Base-by-base conservation (phyloP, 2,888 invertebrate genomes). In the Limenitis camilla region DNA sequence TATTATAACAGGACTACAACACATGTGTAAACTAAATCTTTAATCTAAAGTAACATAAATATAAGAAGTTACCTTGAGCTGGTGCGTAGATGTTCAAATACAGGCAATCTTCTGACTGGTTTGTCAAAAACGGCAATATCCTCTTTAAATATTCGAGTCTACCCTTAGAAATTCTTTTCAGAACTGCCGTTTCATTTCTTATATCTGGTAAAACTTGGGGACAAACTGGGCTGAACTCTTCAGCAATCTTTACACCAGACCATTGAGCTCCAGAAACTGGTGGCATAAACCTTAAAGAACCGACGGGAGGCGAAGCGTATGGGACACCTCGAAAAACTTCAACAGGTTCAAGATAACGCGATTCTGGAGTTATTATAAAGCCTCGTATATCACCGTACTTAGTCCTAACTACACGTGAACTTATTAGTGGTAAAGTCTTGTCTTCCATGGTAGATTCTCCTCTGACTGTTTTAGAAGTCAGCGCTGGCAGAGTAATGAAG, bases 1-100 rank as follows among this genome's bases (percentile, higher is more conserved):
- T 19, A 19, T 19, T 19, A 2, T 19, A 19, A 19, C 19, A 19
- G 19, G 19, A 19, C n/a, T n/a, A 19, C 19, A 2, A 2, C 19
- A 19, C 19, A 3, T 19, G 19, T 19, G n/a, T n/a, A n/a, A 11
- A 8, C 5, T n/a, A n/a, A n/a, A 5, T 11, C 29, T 6, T 1
- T 4, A n/a, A n/a, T 8, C 9, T 19, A 28, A 48, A 6, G 28
- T 38, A 11, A 19, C 19, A 33, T 5, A 48, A 43, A 38, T 31
- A 45, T 39, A 45, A 50, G 27, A 61, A 74, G 89, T 90, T 89
- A 97, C 97, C 96, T 93, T 95, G 94, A 67, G 94, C 94, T 49
- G 98, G 98, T 29, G 96, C 96, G 88, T 97, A 99, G 72, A 99
- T 94, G 84, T 99, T 99, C 75, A 99, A 90, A 80, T 96, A 97